Evolutionary conservation across 2,113 vertebrate genomes (phyloP).

Genomic region (Colius striatus): DNA sequence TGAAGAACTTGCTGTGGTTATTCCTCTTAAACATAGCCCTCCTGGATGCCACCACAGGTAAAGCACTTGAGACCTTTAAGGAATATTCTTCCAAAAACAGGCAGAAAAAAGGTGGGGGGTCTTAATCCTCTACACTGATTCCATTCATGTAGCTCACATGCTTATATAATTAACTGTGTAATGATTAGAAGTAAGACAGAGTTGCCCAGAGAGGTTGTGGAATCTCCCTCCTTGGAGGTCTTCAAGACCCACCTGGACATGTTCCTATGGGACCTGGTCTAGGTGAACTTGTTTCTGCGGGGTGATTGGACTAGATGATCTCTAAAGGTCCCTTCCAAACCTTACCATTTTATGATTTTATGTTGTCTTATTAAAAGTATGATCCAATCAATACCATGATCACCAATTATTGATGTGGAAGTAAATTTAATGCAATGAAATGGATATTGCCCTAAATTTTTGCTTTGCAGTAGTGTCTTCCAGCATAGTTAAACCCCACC

Average conservation of each 20-base stretch:
- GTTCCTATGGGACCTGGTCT: no score
- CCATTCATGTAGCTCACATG: not conserved
- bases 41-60: not conserved
- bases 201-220: no score
- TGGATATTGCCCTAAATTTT: not conserved
- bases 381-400: accelerated
- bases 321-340: no score
- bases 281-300: no score
- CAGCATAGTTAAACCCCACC: not conserved
- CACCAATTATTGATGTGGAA: not conserved
- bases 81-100: not conserved
- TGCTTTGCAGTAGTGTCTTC: not conserved
- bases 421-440: not conserved
- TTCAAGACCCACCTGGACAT: no score
- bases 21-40: not conserved
- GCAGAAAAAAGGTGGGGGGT: not conserved
- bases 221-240: no score
- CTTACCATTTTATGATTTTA: no score
- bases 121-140: accelerated
- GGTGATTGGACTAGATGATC: no score
- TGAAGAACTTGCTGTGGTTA: not conserved
- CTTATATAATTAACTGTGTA: not conserved
- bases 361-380: not conserved
- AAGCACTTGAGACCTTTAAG: not conserved
- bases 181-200: not conserved